Percentiles rank a stretch among this genome's conserved stretches.
Conservation (phyloP, 1,140 invertebrate species). For the Drosophila azteca region DNA sequence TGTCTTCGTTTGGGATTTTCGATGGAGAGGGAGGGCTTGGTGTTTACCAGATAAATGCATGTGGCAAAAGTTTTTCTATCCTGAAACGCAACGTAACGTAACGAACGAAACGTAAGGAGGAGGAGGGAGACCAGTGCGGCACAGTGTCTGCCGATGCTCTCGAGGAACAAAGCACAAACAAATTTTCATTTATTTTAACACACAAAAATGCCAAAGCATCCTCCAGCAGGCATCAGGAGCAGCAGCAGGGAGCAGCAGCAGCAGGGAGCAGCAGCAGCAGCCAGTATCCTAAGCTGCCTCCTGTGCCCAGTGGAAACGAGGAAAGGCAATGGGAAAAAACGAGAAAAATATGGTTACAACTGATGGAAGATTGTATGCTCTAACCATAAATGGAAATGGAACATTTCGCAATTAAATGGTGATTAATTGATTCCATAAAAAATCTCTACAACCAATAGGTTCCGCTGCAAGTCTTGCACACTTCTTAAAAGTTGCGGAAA, state of each 20-base stretch:
- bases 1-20: conserved; percentile 42
- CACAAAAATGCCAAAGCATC: conserved; percentile 76
- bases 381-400: neutral
- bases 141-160: conserved; percentile 34
- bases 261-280: too few species aligned
- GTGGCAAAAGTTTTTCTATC: conserved; percentile 63
- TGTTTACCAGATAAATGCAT: conserved; percentile 74
- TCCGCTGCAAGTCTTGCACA: neutral
- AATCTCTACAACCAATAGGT: neutral
- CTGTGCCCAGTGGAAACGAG: conserved; percentile 33
- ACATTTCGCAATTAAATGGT: neutral
- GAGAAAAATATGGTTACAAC: neutral
- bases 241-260: too few species aligned
- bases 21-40: conserved; percentile 4
- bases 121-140: conserved; percentile 3
- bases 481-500: conserved; percentile 24
- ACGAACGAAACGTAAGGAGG: conserved; percentile 49
- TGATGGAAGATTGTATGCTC: neutral
- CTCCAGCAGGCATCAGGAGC: conserved; percentile 24
- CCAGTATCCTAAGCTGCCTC: conserved; percentile 41
- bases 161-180: conserved; percentile 76
- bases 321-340: conserved; percentile 19
- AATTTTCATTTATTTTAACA: conserved; percentile 82
- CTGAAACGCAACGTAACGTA: conserved; percentile 63
- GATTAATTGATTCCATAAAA: neutral